Conservation (phyloP, 1,140 invertebrate genomes). For the Drosophila parvula region DNA sequence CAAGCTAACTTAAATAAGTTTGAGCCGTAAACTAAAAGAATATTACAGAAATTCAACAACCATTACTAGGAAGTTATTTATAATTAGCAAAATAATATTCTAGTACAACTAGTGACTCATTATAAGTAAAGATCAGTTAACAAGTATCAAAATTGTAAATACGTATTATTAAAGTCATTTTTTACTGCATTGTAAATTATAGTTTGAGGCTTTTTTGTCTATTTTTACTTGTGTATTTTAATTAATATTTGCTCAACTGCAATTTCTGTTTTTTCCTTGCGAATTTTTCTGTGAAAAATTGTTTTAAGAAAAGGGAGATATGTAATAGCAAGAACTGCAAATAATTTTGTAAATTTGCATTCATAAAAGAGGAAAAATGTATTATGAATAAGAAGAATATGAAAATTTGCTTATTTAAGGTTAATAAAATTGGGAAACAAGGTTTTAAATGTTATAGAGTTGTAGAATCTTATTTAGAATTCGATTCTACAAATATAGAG, state of each 20-base stretch:
- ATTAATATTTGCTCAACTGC: constrained; percentile 16
- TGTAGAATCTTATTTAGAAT: too few species aligned
- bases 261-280: background rate
- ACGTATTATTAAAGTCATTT: background rate
- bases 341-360: background rate
- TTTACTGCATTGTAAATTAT: background rate
- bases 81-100: background rate
- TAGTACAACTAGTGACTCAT: background rate
- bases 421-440: background rate
- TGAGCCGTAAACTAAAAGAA: background rate
- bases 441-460: too few species aligned
- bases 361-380: too few species aligned
- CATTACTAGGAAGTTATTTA: background rate
- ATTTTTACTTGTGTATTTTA: background rate
- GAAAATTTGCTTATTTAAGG: too few species aligned
- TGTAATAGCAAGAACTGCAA: background rate
- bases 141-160: background rate
- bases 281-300: background rate
- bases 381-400: too few species aligned
- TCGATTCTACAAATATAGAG: too few species aligned
- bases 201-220: background rate
- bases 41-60: too few species aligned
- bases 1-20: background rate
- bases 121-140: background rate
- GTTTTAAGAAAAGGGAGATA: background rate